Percentiles rank a stretch among this genome's conserved stretches.
These are phyloP conservation scores for Spicauda simplicius DNA, from an alignment of 2,888 invertebrate species.

Conservation along the genomic window DNA sequence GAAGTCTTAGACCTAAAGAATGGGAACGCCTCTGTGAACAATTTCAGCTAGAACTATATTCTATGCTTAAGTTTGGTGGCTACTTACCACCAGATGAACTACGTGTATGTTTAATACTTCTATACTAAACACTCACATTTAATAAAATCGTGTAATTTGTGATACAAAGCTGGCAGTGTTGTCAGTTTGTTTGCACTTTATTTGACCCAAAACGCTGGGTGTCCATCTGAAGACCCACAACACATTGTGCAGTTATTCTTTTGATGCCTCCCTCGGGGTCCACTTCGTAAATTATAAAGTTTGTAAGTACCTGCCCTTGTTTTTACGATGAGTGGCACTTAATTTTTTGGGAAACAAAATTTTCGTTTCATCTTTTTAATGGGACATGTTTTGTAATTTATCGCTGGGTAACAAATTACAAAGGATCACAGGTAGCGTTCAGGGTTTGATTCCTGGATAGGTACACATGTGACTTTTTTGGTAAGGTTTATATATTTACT, in stretches of 20 bases:
- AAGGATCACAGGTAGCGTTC: not conserved
- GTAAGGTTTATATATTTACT: too few relatives aligned
- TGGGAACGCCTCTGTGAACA: too few relatives aligned
- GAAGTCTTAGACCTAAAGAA: too few relatives aligned
- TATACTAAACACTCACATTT: too few relatives aligned
- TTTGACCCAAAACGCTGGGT: not conserved
- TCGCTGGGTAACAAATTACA: not conserved
- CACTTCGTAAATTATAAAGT: constrained; percentile 1
- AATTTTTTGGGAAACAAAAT: not conserved
- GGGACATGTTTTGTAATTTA: not conserved
- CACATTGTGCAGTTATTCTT: not conserved
- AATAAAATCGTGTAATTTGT: too few relatives aligned
- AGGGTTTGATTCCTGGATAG: too few relatives aligned
- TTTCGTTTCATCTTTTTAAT: not conserved
- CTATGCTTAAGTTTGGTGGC: too few relatives aligned
- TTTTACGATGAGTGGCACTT: not conserved
- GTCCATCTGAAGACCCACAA: not conserved
- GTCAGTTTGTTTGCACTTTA: not conserved
- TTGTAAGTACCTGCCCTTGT: not conserved
- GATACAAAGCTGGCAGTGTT: too few relatives aligned
- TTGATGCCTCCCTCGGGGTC: not conserved
- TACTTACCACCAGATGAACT: too few relatives aligned
- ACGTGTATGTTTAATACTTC: too few relatives aligned
- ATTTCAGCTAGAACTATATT: too few relatives aligned
- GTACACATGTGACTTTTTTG: too few relatives aligned